Base-by-base conservation (phyloP, 1,140 invertebrate species). In the Drosophila baimaii region DNA sequence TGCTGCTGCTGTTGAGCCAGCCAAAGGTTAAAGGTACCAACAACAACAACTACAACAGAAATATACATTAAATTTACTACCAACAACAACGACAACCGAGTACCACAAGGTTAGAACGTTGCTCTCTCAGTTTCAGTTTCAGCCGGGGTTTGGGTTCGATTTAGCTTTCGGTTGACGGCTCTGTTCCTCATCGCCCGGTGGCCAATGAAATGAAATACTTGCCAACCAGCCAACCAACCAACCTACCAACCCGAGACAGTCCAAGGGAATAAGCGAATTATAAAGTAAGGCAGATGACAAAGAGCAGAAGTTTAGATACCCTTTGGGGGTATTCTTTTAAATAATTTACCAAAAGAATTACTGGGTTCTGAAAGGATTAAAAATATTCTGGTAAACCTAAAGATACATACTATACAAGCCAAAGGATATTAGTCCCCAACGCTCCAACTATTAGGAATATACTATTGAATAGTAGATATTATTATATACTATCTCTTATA, bases 1-100 rank as follows among this genome's bases (percentile, higher is more conserved):
- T 54, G 27, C 17, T 29, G 8, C 12, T 54, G 41, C n/a, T 49
- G 13, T 10, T 43, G 39, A 61, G 78, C 72, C 77, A 80, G 31
- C 61, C 80, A 89, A 89, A 89, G 84, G 84, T 89, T 89, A 89
- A 89, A 89, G 84, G 84, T 89, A 89, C 65, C 69, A 68, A 83
- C 73, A 83, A 75, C 75, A 77, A 57, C 35, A 68, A 69, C 56
- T 57, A 52, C 37, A 19, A 57, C 17, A 66, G 57, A 52, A 37
- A 49, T 27, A 64, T 37, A 35, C 33, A 64, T 64, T 23, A 63
- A 66, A 69, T 66, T 66, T 66, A 69, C 65, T 66, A 69, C 46
- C 57, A 72, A 33, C 27, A 41, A 44, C 35, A 7, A 3, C 49
- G 31, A 15, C 13, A 23, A 13, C 17, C 49, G 33, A 57, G 39